A percentile compares a stretch with the other conserved stretches of the same genome.
Evolutionary conservation across 2,888 invertebrate genomes (phyloP).

Genomic region (Pollenia labialis): DNA sequence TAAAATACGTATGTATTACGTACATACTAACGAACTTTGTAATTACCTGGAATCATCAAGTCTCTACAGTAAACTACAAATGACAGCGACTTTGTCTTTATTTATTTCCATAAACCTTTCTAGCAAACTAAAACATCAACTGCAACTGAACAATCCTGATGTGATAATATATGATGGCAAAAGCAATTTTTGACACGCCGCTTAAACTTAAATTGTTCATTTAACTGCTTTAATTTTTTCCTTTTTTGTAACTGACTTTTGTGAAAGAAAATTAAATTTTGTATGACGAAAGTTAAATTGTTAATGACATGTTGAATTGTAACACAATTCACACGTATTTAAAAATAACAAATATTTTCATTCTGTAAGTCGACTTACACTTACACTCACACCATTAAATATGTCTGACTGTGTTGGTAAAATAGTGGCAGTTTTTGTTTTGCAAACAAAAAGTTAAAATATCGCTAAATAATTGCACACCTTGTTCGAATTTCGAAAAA

Average conservation of each 20-base stretch:
- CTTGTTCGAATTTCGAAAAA: no score
- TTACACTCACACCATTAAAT: background rate
- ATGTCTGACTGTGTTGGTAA: conserved; percentile 12
- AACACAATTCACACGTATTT: conserved; percentile 39
- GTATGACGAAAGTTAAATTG: conserved; percentile 65
- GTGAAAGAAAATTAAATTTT: conserved; percentile 51
- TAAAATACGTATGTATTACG: no score
- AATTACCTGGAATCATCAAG: no score
- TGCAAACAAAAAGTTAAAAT: conserved; percentile 19
- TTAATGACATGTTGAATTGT: conserved; percentile 61
- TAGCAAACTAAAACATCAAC: no score
- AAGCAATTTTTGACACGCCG: conserved; percentile 55
- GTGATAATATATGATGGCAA: conserved; percentile 17
- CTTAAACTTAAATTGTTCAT: conserved; percentile 22
- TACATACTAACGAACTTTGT: no score
- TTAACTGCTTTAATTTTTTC: background rate
- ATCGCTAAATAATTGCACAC: background rate
- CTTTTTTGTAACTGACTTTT: conserved; percentile 26
- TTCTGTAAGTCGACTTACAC: background rate
- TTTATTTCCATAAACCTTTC: no score
- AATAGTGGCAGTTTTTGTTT: conserved; percentile 24
- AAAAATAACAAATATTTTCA: conserved; percentile 36
- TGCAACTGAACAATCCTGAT: background rate
- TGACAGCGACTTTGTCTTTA: no score
- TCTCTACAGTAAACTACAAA: no score